A percentile compares a stretch with the other conserved stretches of the same genome.
These are phyloP conservation scores for Philopedon plagiatum DNA, from an alignment of 2,888 invertebrate genomes.

Conservation along the genomic window DNA sequence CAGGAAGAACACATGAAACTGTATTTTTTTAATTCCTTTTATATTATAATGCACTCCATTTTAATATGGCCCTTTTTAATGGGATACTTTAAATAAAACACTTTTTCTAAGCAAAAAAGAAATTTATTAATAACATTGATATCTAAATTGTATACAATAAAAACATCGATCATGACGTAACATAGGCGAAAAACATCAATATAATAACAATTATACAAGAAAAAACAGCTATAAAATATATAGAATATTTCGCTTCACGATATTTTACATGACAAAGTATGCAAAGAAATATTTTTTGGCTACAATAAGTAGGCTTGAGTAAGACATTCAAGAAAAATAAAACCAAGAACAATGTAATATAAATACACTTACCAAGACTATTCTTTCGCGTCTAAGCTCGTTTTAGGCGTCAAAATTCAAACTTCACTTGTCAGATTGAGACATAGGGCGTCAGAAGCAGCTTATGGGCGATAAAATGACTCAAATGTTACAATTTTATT, in stretches of 20 bases:
- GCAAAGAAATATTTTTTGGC: constrained; percentile 4
- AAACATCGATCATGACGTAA: constrained; percentile 25
- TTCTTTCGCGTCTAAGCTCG: too few species aligned
- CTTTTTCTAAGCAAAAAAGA: constrained; percentile 19
- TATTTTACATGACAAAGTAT: not conserved
- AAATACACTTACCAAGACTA: too few species aligned
- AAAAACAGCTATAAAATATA: constrained; percentile 38
- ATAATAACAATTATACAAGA: constrained; percentile 5
- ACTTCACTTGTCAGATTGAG: too few species aligned
- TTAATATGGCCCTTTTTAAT: too few species aligned
- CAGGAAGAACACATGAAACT: constrained; percentile 66
- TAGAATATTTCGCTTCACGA: constrained; percentile 18
- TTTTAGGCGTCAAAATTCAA: too few species aligned
- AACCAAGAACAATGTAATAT: too few species aligned
- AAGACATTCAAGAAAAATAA: too few species aligned
- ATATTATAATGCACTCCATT: too few species aligned
- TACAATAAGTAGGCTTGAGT: constrained; percentile 8
- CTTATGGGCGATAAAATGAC: too few species aligned
- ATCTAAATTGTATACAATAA: constrained; percentile 25
- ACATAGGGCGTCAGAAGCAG: too few species aligned
- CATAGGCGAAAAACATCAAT: constrained; percentile 17
- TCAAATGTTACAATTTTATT: too few species aligned
- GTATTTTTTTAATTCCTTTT: not conserved
- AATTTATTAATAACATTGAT: constrained; percentile 34
- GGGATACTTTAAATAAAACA: not conserved